Evolutionary conservation across 2,888 invertebrate genomes (phyloP).

Genomic region (Axea sp.): DNA sequence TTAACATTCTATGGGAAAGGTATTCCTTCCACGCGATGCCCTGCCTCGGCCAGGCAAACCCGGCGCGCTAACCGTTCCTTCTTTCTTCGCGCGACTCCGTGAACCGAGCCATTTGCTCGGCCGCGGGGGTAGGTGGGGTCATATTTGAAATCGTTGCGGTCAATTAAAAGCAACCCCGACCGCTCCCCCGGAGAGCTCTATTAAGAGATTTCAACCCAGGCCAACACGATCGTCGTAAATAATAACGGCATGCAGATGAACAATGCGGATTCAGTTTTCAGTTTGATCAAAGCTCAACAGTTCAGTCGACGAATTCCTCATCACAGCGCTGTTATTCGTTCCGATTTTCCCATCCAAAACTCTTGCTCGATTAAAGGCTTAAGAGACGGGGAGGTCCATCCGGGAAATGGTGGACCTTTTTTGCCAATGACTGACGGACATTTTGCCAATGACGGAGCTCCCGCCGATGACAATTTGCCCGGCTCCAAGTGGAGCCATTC

Average conservation of each 20-base stretch:
- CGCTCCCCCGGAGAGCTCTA: slow-evolving; percentile 19
- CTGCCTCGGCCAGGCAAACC: slow-evolving; percentile 63
- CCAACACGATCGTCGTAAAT: slow-evolving; percentile 24
- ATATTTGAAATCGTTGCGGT: slow-evolving; percentile 60
- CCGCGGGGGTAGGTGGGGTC: slow-evolving; percentile 44
- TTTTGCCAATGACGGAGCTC: no score
- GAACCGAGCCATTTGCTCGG: slow-evolving; percentile 42
- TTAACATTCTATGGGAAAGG: slow-evolving; percentile 79
- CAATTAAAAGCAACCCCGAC: slow-evolving; percentile 61
- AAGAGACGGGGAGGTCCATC: no score
- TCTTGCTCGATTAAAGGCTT: no score
- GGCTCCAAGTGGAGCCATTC: no score
- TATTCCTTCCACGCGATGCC: slow-evolving; percentile 72
- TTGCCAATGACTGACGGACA: no score
- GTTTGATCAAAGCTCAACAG: no score
- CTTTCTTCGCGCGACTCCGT: slow-evolving; percentile 59
- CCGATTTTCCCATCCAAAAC: no score
- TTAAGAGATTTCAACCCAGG: slow-evolving; percentile 38
- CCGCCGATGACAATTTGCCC: no score
- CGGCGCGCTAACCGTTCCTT: slow-evolving; percentile 61
- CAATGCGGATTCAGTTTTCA: no score
- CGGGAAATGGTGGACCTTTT: no score
- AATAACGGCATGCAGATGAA: slow-evolving; percentile 28
- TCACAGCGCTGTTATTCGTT: no score
- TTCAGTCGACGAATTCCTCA: no score